Evolutionary conservation across 2,113 vertebrate genomes (phyloP).

Genomic region (Solenodon paradoxus): DNA sequence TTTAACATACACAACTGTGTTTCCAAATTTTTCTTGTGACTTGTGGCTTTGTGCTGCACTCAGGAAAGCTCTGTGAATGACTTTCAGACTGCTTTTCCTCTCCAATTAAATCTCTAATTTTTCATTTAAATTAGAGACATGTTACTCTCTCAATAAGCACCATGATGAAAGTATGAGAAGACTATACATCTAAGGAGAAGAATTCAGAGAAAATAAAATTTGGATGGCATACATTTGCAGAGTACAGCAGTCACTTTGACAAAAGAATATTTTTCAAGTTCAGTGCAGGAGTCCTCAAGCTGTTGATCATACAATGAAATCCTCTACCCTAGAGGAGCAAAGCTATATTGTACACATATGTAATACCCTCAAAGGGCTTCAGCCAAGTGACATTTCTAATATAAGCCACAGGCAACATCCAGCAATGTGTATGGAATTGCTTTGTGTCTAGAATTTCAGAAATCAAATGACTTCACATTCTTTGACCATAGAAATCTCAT

Average conservation of each 20-base stretch:
- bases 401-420: slow-evolving; percentile 72
- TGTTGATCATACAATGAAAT: slow-evolving; percentile 69
- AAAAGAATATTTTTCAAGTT: slow-evolving; percentile 68
- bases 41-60: neutral
- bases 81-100: slow-evolving; percentile 16
- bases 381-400: slow-evolving; percentile 70
- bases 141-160: neutral
- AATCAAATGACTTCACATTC: slow-evolving; percentile 78
- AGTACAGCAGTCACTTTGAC: slow-evolving; percentile 59
- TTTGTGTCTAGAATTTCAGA: slow-evolving; percentile 76
- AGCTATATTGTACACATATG: slow-evolving; percentile 69
- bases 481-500: slow-evolving; percentile 69
- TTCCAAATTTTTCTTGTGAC: neutral
- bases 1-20: neutral
- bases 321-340: slow-evolving; percentile 61
- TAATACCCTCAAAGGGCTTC: slow-evolving; percentile 68
- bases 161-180: neutral
- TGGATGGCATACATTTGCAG: slow-evolving; percentile 21
- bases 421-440: slow-evolving; percentile 67
- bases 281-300: slow-evolving; percentile 36
- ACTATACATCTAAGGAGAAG: neutral
- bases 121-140: slow-evolving; percentile 60
- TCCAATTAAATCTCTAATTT: slow-evolving; percentile 34
- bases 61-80: neutral
- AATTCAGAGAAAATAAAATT: slow-evolving; percentile 61